Base-by-base conservation (phyloP, 1,140 invertebrate species). In the Diabrotica undecimpunctata region DNA sequence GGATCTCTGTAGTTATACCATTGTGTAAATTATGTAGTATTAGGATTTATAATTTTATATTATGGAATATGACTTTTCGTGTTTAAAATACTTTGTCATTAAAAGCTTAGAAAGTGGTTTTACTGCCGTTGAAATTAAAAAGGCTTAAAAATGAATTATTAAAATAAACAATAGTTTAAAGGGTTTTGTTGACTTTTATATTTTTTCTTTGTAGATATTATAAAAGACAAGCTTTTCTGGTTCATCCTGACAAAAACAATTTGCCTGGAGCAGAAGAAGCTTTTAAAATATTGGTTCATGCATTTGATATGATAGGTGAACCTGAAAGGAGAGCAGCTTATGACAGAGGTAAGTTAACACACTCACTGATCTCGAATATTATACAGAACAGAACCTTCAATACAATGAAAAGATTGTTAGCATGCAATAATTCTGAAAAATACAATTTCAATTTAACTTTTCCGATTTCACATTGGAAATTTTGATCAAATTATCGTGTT, bases 231-330 rank as follows among this genome's bases (percentile, higher is more conserved):
- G 94, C 94, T 5, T 90, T 96, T 74, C 83, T 97, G 10, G 94
- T 97, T 53, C 95, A 97, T 85, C 95, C 95, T 0, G 94, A 96
- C 77, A 97, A 97, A 82, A 97, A 97, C 81, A 91, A 90, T 75
- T 92, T 95, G 78, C 90, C 92, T 8, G 94, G 95, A 56, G 94
- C 95, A 7, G 95, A 97, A 78, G 95, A 97, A 81, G 94, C 94
- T 36, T 97, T 97, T 78, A 97, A 97, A 81, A 96, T 96, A 76
- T 81, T 97, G 68, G 93, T 94, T 67, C 91, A 95, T 77, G 94
- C 95, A 35, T 97, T 97, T 81, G 93, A 96, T 78, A 87, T 95
- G 72, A 95, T 97, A 73, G 94, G 94, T 11, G 93, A 95, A 82
- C 90, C 94, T 71, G 93, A 79, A 61, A 72, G 74, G 46, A 71